Conservation (phyloP, 2,113 vertebrate genomes). For the Oenanthe melanoleuca region DNA sequence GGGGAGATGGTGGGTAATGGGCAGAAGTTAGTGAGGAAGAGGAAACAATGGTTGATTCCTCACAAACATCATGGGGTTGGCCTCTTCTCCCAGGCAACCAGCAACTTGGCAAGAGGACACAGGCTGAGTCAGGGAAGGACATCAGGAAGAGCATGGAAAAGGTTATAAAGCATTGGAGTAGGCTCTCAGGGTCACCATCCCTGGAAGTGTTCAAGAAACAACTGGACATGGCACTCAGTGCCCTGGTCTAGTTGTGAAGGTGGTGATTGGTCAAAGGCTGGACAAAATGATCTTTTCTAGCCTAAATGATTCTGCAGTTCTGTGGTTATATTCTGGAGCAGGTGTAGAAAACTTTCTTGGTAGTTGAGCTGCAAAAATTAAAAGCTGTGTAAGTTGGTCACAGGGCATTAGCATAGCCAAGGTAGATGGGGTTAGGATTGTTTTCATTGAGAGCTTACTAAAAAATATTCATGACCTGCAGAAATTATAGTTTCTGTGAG, state of each 20-base stretch:
- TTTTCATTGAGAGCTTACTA: neutral
- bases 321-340: neutral
- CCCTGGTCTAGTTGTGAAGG: neutral
- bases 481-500: neutral
- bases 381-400: neutral
- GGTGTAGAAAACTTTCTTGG: neutral
- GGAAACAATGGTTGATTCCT: neutral
- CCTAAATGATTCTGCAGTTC: neutral
- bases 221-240: neutral
- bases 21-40: neutral
- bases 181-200: neutral
- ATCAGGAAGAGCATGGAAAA: neutral
- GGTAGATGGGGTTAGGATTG: neutral
- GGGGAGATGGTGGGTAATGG: neutral
- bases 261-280: neutral
- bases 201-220: neutral
- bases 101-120: neutral
- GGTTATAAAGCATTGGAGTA: neutral
- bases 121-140: neutral
- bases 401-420: neutral
- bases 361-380: neutral
- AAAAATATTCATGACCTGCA: neutral
- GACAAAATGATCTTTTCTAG: neutral
- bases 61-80: rapidly evolving
- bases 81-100: neutral